Base-by-base conservation (phyloP, 37 sponge, comb jelly and placozoan genomes). In the Geodia barretti region DNA sequence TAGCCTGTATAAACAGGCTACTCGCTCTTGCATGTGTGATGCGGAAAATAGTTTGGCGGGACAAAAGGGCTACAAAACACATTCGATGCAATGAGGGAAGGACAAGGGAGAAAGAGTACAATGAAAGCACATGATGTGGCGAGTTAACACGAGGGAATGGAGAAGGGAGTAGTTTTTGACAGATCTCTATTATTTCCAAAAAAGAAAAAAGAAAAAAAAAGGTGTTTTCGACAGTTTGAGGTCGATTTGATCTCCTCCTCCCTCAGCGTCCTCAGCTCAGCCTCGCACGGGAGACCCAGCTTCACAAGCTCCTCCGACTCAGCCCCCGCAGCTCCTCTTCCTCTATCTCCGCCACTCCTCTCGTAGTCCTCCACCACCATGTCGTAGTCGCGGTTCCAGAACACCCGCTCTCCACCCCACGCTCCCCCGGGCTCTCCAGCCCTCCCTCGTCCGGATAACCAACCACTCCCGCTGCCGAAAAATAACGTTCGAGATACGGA, bases 311-410 rank as follows among this genome's bases (percentile, higher is more conserved):
- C 75, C 21, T 26, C 64, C 83, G 82, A 25, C 68, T 73, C 83
- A 88, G 66, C 20, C 39, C 64, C 19, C 82, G 73, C n/a, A 88
- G 68, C 0, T 75, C 64, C 25, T 88, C 79, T 64, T 66, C 39
- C 2, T 67, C 75, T 31, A 78, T 39, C 35, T 78, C 79, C 25
- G 61, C 34, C 29, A 77, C 82, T 3, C 20, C 38, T 77, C 39
- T 82, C 83, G 77, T 82, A 88, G 58, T 88, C 88, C 25, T 79
- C 75, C 59, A 82, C 88, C 43, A 88, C 9, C n/a, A n/a, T n/a
- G n/a, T n/a, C n/a, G 14, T 47, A 47, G 54, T 47, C 54, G 11
- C 14, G 7, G 14, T 47, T 47, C 54, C 54, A 47, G 34, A 73
- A 72, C 68, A 61, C n/a, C 67, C 83, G 1, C 38, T 62, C 35